Evolutionary conservation across 2,888 invertebrate species (phyloP).

Genomic region (Drosophila fulvimacula): DNA sequence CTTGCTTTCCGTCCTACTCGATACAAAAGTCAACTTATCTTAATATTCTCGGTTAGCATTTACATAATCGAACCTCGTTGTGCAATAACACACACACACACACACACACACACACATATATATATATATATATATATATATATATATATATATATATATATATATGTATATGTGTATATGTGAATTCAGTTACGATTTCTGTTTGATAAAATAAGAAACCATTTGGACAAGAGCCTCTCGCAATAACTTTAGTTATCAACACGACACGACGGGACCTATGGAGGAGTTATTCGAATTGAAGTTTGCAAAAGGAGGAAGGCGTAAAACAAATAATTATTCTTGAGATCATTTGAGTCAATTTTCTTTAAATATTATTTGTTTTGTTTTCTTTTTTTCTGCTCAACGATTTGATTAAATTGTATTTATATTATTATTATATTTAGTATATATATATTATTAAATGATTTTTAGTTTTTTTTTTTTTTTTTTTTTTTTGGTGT

Average conservation of each 20-base stretch:
- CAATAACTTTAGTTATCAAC: slow-evolving; percentile 27
- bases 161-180: too few species aligned
- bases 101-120: too few species aligned
- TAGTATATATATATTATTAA: slow-evolving; percentile 30
- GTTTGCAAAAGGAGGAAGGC: slow-evolving; percentile 27
- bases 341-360: slow-evolving; percentile 69
- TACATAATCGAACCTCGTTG: slow-evolving; percentile 53
- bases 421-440: slow-evolving; percentile 28
- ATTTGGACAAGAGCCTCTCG: slow-evolving; percentile 45
- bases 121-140: slow-evolving; percentile 6
- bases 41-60: slow-evolving; percentile 54
- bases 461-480: slow-evolving; percentile 12
- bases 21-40: slow-evolving; percentile 62
- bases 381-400: slow-evolving; percentile 27
- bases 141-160: slow-evolving; percentile 5
- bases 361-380: slow-evolving; percentile 6
- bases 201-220: slow-evolving; percentile 50
- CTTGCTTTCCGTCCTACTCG: slow-evolving; percentile 36
- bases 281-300: slow-evolving; percentile 24
- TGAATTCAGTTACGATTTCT: slow-evolving; percentile 43
- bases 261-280: slow-evolving; percentile 32
- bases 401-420: slow-evolving; percentile 44
- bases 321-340: slow-evolving; percentile 51
- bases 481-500: slow-evolving; percentile 27
- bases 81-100: too few species aligned